Evolutionary conservation across 1,140 invertebrate genomes (phyloP), one percentile per base, ranked within the genome.

Genomic region (Tigriopus japonicus): DNA sequence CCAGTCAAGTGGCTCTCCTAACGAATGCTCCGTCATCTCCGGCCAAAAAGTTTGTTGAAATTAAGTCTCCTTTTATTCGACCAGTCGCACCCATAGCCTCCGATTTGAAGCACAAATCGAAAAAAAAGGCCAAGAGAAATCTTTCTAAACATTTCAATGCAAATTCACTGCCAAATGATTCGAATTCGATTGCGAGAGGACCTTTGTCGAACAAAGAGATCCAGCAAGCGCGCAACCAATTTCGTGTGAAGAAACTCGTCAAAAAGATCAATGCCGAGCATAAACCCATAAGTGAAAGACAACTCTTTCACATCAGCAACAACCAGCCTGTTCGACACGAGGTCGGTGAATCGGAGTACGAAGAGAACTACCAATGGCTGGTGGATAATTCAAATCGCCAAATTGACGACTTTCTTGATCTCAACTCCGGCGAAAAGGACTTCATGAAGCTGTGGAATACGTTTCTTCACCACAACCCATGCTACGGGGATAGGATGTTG

Each of bases 401-500:
- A 58, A 58, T 58, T 42, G 55, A 58, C 42, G 55, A 58, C 14
- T 58, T 58, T 58, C 24, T 58, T 9, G 55, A 58, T 42, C 42
- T 58, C 28, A 58, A 58, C 28, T 13, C 13, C 10, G 55, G 55
- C 15, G 55, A 58, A 42, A 58, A 58, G 41, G 55, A 7, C 17
- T 42, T 58, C 28, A 41, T 58, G 12, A 41, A 58, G 28, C 55
- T 58, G 12, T 58, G 55, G 55, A 58, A 58, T 15, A 41, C 12
- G 12, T 23, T n/a, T 23, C 21, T 58, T n/a, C 17, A 35, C 6
- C 24, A 15, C 13, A 13, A 41, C 28, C 55, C 55, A 6, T 23
- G 21, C 55, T 58, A 58, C 40, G 55, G 55, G 12, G 23, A 23
- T 42, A 23, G 17, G 12, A 58, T 58, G 55, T 7, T 58, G 28